A percentile compares a stretch with the other conserved stretches of the same genome.
phyloP scores from a whole-genome alignment of 1,140 invertebrate genomes.

The Diploscapter pachys region DNA sequence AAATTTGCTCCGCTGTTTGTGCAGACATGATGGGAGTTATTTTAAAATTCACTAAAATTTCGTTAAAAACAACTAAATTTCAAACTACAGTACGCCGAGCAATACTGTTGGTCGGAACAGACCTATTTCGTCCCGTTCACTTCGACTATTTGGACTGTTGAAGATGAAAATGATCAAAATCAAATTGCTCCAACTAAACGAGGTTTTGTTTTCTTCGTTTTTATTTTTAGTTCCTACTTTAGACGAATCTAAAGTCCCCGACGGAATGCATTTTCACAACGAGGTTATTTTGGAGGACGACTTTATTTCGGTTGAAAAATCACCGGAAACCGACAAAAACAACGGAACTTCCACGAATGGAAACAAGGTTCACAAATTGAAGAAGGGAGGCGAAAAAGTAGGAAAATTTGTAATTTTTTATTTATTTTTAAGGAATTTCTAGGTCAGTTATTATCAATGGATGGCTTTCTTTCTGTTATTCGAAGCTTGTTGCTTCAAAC shows the following conservation, averaged over 20 bases:
- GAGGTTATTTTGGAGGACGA: too few species aligned
- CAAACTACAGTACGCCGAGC: constrained; percentile 46
- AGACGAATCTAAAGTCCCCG: too few species aligned
- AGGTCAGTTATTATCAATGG: constrained; percentile 62
- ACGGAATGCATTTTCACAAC: too few species aligned
- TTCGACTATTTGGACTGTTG: constrained; percentile 31
- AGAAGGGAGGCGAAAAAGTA: constrained; percentile 24
- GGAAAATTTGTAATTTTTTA: neutral
- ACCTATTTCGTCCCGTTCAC: constrained; percentile 55
- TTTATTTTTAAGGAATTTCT: neutral
- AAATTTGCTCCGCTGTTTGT: constrained; percentile 15
- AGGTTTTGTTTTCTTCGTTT: too few species aligned
- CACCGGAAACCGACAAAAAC: too few species aligned
- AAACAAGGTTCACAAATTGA: neutral
- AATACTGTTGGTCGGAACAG: constrained; percentile 52
- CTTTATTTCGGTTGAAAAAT: too few species aligned
- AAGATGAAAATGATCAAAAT: constrained; percentile 11
- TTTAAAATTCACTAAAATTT: constrained; percentile 2
- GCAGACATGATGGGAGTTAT: neutral
- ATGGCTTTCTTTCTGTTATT: constrained; percentile 61
- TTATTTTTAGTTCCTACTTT: too few species aligned
- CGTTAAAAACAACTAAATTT: constrained; percentile 10
- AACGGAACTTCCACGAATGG: too few species aligned
- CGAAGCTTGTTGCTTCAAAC: constrained; percentile 60
- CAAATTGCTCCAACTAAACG: neutral